A percentile compares a stretch with the other conserved stretches of the same genome.
phyloP scores from a whole-genome alignment of 2,797 vertebrate genomes.

The Odontamblyopus rebecca region DNA sequence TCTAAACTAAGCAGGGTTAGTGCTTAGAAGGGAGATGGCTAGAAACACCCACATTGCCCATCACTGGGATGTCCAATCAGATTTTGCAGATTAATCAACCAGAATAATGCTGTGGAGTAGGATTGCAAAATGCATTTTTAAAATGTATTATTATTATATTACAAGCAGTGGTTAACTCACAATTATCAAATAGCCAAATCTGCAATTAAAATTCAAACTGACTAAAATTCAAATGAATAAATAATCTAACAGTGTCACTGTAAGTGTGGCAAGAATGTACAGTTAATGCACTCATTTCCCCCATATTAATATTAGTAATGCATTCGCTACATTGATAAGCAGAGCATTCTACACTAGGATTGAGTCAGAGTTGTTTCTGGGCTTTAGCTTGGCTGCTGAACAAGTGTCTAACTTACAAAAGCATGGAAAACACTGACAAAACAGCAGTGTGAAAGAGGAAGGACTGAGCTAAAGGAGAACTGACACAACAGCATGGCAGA shows the following conservation, averaged over 20 bases:
- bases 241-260: neutral
- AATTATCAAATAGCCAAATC: neutral
- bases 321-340: neutral
- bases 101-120: no score
- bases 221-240: no score
- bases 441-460: slow-evolving; percentile 2
- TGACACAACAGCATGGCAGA: neutral
- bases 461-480: slow-evolving; percentile 7
- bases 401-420: slow-evolving; percentile 2
- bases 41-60: no score
- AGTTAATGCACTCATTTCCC: neutral
- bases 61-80: no score
- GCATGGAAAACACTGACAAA: neutral
- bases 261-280: neutral
- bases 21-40: no score
- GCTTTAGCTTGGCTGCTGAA: slow-evolving; percentile 1
- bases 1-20: no score
- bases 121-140: no score
- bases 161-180: no score
- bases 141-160: no score
- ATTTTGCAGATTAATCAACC: no score
- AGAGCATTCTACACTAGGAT: neutral
- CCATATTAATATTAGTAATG: neutral
- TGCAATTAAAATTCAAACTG: neutral
- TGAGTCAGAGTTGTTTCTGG: neutral